These are phyloP conservation scores for Xenops minutus DNA, from an alignment of 2,797 vertebrate species.

Conservation along the genomic window DNA sequence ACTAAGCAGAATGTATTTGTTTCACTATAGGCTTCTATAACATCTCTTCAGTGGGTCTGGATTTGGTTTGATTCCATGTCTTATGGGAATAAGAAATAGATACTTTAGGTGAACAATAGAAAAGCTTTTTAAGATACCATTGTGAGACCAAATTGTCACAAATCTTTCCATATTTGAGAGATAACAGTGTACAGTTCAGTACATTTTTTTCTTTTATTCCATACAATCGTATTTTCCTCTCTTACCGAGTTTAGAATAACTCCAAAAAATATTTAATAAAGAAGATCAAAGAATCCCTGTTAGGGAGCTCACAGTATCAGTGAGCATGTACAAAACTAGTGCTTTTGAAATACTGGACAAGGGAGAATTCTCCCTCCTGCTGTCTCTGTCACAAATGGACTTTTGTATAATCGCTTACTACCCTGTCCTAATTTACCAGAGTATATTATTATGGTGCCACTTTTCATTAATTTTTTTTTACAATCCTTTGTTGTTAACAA, in stretches of 20 bases:
- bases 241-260: constrained; percentile 45
- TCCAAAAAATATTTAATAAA: constrained; percentile 61
- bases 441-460: constrained; percentile 58
- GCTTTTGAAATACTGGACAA: constrained; percentile 69
- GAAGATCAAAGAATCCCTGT: constrained; percentile 66
- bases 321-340: constrained; percentile 26
- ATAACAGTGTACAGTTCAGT: neutral
- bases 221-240: constrained; percentile 32
- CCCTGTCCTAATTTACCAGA: constrained; percentile 66
- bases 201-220: neutral
- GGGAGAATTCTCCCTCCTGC: constrained; percentile 62
- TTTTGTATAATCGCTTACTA: constrained; percentile 65
- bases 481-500: constrained; percentile 8
- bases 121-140: constrained; percentile 35
- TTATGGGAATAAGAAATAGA: constrained; percentile 26
- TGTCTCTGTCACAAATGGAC: constrained; percentile 64
- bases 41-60: neutral
- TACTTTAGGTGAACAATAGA: constrained; percentile 21
- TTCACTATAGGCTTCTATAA: neutral
- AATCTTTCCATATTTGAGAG: constrained; percentile 48
- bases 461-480: constrained; percentile 53
- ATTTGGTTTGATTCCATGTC: neutral
- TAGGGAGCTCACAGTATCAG: constrained; percentile 35
- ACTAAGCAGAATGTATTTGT: neutral
- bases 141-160: constrained; percentile 42